Evolutionary conservation across 2,113 vertebrate genomes (phyloP), one percentile per base, ranked within the genome.

Genomic region (Chionis minor): DNA sequence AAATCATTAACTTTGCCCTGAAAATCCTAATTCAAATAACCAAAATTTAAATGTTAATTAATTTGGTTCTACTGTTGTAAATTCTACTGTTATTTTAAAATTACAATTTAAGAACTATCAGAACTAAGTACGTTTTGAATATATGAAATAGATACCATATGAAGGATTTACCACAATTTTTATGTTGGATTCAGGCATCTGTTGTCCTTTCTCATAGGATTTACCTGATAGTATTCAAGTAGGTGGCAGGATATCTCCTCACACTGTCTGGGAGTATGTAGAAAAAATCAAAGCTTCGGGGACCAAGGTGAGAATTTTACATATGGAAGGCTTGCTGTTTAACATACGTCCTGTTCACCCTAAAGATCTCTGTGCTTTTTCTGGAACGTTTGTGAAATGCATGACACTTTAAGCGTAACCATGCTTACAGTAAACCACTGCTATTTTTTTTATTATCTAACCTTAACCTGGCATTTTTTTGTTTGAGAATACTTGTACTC

Each of bases 231-330:
- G 98, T 86, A 98, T 99, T 97, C 99, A 99, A 97, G 99, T 99
- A 81, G 99, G 99, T 67, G 99, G 99, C 69, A 98, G 99, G 94
- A 99, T 99, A 96, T 99, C 99, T 59, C 99, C 99, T 86, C 99
- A 99, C 93, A 99, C 97, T 24, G 99, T 99, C 82, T 99, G 99
- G 99, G 99, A 99, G 96, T 99, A 99, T 90, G 98, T 99, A 83
- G 99, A 99, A 97, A 99, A 99, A 98, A 99, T 99, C 89, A 99
- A 99, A 95, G 99, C 99, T 88, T 99, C 99, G 52, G 99, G 99
- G 96, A 99, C 99, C 94, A 99, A 99, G 98, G 99, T 99, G 96
- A 96, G 83, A 72, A 80, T 44, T 75, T 38, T 52, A 49, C 2
- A 0, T 67, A 18, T 14, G 63, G 55, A 62, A 59, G 38, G 13